Evolutionary conservation across 2,797 vertebrate species (phyloP).

Genomic region (Oceanodroma leucorhoa): DNA sequence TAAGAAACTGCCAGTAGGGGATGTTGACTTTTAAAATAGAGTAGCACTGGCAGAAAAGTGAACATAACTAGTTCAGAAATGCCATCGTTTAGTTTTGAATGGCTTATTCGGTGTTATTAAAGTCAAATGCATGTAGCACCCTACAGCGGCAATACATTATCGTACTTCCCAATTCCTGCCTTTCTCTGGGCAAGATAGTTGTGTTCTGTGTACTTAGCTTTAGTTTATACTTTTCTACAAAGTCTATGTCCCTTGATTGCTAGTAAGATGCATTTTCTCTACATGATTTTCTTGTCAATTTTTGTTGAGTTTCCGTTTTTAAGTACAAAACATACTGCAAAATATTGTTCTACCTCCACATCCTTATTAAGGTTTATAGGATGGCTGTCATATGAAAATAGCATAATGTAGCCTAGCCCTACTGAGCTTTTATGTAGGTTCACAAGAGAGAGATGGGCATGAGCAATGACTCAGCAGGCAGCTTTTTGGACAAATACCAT

Average conservation of each 20-base stretch:
- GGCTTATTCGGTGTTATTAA: not conserved
- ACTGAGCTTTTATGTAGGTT: not conserved
- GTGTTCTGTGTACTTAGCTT: not conserved
- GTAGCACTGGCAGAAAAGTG: not conserved
- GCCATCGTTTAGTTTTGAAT: not conserved
- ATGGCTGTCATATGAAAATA: not conserved
- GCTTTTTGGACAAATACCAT: not conserved
- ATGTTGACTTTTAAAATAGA: not conserved
- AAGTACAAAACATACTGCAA: not conserved
- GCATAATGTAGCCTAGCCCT: not conserved
- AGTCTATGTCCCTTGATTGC: not conserved
- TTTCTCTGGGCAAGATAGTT: not conserved
- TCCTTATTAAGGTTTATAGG: not conserved
- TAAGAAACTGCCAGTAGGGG: not conserved
- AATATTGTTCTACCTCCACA: not conserved
- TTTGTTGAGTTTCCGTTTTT: not conserved
- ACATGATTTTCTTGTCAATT: not conserved
- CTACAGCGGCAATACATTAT: not conserved
- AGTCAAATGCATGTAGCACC: not conserved
- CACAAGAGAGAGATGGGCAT: not conserved
- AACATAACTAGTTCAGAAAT: not conserved
- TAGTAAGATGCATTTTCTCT: not conserved
- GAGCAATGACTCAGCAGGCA: not conserved
- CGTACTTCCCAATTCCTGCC: rapidly evolving
- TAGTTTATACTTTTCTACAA: not conserved